These are phyloP conservation scores for Zapus hudsonius DNA, from an alignment of 2,113 vertebrate species.

Conservation along the genomic window DNA sequence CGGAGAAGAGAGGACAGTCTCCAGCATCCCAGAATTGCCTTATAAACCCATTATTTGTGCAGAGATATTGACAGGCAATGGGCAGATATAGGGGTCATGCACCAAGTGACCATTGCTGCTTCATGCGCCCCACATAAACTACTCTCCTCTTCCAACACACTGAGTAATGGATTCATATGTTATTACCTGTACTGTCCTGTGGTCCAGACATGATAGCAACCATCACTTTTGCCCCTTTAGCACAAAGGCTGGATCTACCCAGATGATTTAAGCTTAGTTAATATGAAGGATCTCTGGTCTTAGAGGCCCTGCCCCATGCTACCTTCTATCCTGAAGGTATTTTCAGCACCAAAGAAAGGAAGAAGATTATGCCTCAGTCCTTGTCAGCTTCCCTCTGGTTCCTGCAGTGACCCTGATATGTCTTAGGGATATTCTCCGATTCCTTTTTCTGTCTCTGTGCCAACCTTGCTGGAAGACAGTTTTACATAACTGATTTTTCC, in stretches of 20 bases:
- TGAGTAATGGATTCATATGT: background rate
- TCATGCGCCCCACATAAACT: background rate
- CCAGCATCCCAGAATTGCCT: background rate
- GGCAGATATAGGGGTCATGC: background rate
- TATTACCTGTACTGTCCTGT: background rate
- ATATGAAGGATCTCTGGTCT: background rate
- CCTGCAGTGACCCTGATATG: background rate
- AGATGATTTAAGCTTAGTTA: background rate
- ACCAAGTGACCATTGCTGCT: background rate
- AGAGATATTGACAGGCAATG: background rate
- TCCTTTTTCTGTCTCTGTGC: conserved; percentile 19
- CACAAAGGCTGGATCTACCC: background rate
- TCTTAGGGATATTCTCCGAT: background rate
- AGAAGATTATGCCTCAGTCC: background rate
- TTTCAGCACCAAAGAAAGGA: background rate
- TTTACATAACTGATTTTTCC: background rate
- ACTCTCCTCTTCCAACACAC: background rate
- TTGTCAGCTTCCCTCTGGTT: background rate
- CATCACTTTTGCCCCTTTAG: background rate
- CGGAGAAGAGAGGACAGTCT: background rate
- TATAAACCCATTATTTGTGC: background rate
- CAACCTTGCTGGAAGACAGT: conserved; percentile 25
- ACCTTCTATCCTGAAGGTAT: background rate
- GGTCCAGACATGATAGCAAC: background rate
- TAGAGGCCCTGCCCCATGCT: background rate